These are phyloP conservation scores for Sebastes diaconus DNA, from an alignment of 2,797 vertebrate species.

Conservation along the genomic window DNA sequence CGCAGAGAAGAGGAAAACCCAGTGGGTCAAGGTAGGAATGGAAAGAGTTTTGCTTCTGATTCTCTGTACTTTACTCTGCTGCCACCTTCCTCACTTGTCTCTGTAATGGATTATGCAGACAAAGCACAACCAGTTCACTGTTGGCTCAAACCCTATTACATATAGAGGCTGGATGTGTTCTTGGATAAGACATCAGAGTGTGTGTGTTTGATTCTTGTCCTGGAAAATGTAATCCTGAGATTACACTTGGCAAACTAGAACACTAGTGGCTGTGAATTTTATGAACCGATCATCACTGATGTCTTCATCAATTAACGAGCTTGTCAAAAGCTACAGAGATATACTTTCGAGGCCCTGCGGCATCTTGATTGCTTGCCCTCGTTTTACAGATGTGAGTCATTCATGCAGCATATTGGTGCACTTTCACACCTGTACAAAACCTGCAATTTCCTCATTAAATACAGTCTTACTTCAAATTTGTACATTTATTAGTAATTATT, in stretches of 20 bases:
- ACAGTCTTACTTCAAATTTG: background rate
- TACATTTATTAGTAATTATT: background rate
- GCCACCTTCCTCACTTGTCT: background rate
- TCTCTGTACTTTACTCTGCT: background rate
- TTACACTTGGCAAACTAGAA: background rate
- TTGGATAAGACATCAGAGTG: constrained; percentile 22
- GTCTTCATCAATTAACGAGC: background rate
- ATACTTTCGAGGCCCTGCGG: background rate
- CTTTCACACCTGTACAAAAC: background rate
- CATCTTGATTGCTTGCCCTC: background rate
- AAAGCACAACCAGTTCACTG: background rate
- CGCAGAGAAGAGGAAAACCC: constrained; percentile 17
- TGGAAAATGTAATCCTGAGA: constrained; percentile 10
- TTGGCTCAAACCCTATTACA: constrained; percentile 15
- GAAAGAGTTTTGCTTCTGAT: constrained; percentile 1
- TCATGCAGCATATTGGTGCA: background rate
- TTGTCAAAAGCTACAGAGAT: background rate
- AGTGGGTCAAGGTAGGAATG: constrained; percentile 6
- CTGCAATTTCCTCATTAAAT: background rate
- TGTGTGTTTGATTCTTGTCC: constrained; percentile 15
- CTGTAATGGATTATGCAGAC: background rate
- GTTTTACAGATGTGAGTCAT: background rate
- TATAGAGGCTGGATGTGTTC: constrained; percentile 2
- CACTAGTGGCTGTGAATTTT: background rate
- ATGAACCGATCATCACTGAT: background rate